Evolutionary conservation across 2,888 invertebrate genomes (phyloP), one percentile per base, ranked within the genome.

Genomic region (Pogonocherus hispidulus): DNA sequence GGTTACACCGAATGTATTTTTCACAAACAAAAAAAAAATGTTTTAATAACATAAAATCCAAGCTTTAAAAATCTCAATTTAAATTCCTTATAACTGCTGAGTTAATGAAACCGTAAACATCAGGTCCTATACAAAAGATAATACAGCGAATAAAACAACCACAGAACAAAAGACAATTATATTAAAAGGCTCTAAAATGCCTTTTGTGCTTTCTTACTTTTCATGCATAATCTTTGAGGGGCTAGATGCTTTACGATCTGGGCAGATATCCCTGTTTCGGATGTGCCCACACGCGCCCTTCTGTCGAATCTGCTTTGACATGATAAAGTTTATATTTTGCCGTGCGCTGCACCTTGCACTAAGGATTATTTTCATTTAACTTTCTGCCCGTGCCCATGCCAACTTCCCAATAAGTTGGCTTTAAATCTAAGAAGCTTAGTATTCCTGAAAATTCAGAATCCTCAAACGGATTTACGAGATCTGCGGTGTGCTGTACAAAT

Each of bases 211-310:
- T 23, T 54, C 6, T 14, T 62, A 65, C 44, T 44, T 52, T 32
- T 66, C 56, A 68, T 73, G 70, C 9, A 32, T 32, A 66, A 65
- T 70, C 71, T 71, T 69, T 75, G 72, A 73, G 67, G 70, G 47
- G 16, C 47, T 75, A 75, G 73, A 71, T 67, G 71, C 70, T 73
- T 73, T 71, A 63, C 70, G 54, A 71, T 65, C 72, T 66, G 18
- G 16, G 18, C 3, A 32, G 32, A 32, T 55, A 55, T 37, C 55
- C 55, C 18, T 32, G 3, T 18, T 55, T n/a, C 41, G 20, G 55
- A 37, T 55, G 55, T 55, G 9, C 14, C 20, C 19, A 37, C 37
- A 37, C 55, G 37, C n/a, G 11, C 6, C 35, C 5, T 8, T 37
- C 11, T 14, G 20, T 41, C 55, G 37, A 19, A 20, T 2, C 14